Conservation (phyloP, 1,140 invertebrate species). For the Phthorimaea operculella region DNA sequence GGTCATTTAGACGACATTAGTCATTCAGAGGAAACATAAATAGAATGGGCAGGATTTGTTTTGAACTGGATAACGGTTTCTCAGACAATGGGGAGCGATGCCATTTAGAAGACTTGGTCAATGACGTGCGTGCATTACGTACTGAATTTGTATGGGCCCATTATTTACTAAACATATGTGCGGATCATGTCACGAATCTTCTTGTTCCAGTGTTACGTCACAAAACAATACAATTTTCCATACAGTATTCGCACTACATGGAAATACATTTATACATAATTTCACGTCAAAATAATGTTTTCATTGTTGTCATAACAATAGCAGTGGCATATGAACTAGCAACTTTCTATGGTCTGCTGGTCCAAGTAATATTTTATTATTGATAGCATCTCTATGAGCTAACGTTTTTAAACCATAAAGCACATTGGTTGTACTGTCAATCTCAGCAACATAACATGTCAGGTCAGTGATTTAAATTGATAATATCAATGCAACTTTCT, state of each 20-base stretch:
- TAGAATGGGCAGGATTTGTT: constrained; percentile 15
- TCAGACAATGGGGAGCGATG: constrained; percentile 28
- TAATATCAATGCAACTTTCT: constrained; percentile 24
- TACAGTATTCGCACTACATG: too few species aligned
- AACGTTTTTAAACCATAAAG: constrained; percentile 7
- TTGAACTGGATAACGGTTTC: constrained; percentile 25
- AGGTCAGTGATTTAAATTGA: constrained; percentile 7
- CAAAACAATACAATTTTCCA: too few species aligned
- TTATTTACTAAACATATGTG: neutral
- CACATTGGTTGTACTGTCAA: neutral
- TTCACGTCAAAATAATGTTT: constrained; percentile 13
- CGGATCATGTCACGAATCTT: neutral
- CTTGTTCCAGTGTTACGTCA: neutral
- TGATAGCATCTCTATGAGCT: constrained; percentile 32
- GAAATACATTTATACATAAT: neutral
- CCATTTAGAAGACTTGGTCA: constrained; percentile 7
- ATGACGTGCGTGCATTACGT: neutral
- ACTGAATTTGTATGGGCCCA: constrained; percentile 1
- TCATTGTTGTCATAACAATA: constrained; percentile 16
- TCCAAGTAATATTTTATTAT: constrained; percentile 29
- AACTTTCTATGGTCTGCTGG: constrained; percentile 33
- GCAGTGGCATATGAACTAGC: constrained; percentile 14
- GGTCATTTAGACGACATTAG: neutral
- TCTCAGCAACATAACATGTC: neutral
- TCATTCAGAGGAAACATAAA: neutral